Evolutionary conservation across 2,797 vertebrate species (phyloP).

Genomic region (Pangasius larnaudii): DNA sequence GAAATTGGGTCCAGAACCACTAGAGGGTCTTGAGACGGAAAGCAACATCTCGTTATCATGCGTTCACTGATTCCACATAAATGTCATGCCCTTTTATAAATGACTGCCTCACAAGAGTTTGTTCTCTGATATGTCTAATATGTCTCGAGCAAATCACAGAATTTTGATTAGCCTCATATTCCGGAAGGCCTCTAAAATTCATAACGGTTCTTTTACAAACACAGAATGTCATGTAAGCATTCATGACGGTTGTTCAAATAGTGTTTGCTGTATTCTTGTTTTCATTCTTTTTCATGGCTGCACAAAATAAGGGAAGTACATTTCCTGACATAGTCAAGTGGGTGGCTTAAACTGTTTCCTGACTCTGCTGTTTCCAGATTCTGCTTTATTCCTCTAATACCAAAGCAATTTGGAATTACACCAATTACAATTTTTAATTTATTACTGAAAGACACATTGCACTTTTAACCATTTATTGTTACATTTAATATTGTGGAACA

Average conservation of each 20-base stretch:
- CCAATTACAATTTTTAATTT: background rate
- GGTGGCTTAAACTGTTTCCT: background rate
- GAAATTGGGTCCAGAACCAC: background rate
- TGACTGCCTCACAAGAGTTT: constrained; percentile 17
- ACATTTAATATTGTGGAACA: background rate
- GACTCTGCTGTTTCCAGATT: background rate
- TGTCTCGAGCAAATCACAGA: constrained; percentile 8
- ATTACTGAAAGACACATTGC: background rate
- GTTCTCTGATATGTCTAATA: constrained; percentile 14
- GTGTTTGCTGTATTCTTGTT: background rate
- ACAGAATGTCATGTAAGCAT: background rate
- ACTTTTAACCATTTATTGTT: background rate
- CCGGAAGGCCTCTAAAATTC: background rate
- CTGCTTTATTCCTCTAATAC: background rate
- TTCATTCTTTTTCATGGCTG: background rate
- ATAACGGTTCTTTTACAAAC: background rate
- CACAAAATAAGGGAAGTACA: background rate
- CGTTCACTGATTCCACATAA: constrained; percentile 24
- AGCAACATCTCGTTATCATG: constrained; percentile 25
- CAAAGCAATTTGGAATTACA: background rate
- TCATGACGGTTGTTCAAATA: background rate
- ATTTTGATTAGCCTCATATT: constrained; percentile 8
- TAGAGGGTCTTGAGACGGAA: constrained; percentile 29
- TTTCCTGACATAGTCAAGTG: background rate
- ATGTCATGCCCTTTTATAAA: constrained; percentile 43